A percentile compares a stretch with the other conserved stretches of the same genome.
Conservation (phyloP, 2,113 vertebrate species). For the Thomomys bottae region DNA sequence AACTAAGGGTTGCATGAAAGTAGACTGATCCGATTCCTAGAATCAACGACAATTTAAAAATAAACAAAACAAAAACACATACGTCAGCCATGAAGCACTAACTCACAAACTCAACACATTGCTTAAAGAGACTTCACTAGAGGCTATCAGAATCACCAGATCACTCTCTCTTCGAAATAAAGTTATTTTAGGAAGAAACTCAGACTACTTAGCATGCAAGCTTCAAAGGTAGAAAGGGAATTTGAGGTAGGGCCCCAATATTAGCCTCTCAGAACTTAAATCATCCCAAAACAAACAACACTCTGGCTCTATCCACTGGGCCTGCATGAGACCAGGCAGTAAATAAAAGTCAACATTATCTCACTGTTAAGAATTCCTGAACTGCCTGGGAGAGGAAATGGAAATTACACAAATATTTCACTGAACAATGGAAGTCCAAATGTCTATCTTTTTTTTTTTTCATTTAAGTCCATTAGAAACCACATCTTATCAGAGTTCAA, state of each 20-base stretch:
- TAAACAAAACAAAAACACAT: background rate
- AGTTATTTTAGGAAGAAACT: slow-evolving; percentile 33
- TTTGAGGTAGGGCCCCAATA: background rate
- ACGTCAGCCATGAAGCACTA: background rate
- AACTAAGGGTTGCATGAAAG: slow-evolving; percentile 98
- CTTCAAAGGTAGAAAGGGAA: slow-evolving; percentile 39
- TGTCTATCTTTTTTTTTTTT: slow-evolving; percentile 12
- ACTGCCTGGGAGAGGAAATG: slow-evolving; percentile 62
- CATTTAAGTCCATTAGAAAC: slow-evolving; percentile 26
- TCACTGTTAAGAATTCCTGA: slow-evolving; percentile 49
- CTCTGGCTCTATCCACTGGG: background rate
- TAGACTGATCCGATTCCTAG: slow-evolving; percentile 97
- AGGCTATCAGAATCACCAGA: background rate
- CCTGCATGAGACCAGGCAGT: slow-evolving; percentile 8
- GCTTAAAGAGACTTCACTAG: background rate
- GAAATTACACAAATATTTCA: slow-evolving; percentile 64
- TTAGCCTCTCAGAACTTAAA: background rate
- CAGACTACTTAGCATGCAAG: background rate
- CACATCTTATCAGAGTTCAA: slow-evolving; percentile 23
- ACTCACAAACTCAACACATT: background rate
- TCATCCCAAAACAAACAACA: background rate
- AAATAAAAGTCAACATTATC: slow-evolving; percentile 34
- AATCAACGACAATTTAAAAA: slow-evolving; percentile 65
- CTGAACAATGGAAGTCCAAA: slow-evolving; percentile 52
- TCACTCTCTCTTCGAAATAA: background rate